Conservation (phyloP, 2,113 vertebrate species). For the Pseudorhombus dupliciocellatus region DNA sequence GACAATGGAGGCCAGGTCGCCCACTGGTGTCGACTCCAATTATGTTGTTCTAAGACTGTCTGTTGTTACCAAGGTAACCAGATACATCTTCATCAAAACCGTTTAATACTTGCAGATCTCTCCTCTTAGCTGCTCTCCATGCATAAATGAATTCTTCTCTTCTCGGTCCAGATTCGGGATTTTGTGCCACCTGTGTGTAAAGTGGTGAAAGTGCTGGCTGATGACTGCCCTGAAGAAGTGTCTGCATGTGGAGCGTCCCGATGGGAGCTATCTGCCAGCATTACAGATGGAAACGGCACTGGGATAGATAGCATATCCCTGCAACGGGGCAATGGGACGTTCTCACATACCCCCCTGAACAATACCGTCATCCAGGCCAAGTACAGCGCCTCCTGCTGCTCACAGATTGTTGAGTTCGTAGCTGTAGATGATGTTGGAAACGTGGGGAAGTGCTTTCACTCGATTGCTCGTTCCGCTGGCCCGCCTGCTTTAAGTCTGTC, state of each 20-base stretch:
- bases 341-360: constrained; percentile 24
- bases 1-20: constrained; percentile 69
- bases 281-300: constrained; percentile 72
- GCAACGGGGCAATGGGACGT: constrained; percentile 59
- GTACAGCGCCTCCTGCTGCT: constrained; percentile 78
- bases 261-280: constrained; percentile 71
- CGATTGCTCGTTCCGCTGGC: constrained; percentile 47
- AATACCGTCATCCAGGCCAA: constrained; percentile 13
- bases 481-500: constrained; percentile 42
- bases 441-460: constrained; percentile 74
- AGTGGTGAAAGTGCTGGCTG: constrained; percentile 22
- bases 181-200: constrained; percentile 70
- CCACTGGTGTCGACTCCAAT: constrained; percentile 66
- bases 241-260: constrained; percentile 48
- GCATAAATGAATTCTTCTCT: background rate
- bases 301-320: constrained; percentile 60
- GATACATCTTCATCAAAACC: no score
- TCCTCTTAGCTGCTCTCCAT: background rate
- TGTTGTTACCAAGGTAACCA: constrained; percentile 74
- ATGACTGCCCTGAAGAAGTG: constrained; percentile 54
- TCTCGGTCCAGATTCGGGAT: constrained; percentile 73
- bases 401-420: constrained; percentile 66
- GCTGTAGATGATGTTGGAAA: constrained; percentile 76
- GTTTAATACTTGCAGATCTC: no score
- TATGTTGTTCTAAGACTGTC: constrained; percentile 73